A percentile compares a stretch with the other conserved stretches of the same genome.
phyloP scores from a whole-genome alignment of 2,113 vertebrate genomes.

The Tichodroma muraria region DNA sequence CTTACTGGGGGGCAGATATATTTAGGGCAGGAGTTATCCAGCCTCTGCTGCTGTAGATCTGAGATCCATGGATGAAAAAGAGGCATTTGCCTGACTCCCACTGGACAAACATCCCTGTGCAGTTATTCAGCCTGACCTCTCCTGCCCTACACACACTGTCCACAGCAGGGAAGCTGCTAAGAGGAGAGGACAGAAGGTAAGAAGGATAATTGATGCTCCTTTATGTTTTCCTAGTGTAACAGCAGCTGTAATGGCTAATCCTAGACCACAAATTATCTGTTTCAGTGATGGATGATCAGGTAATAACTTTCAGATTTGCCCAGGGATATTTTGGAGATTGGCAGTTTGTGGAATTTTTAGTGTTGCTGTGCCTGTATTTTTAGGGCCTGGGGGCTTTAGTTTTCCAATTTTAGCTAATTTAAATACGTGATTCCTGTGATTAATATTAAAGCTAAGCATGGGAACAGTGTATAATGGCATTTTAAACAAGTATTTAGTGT shows the following conservation, averaged over 20 bases:
- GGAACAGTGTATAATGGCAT: background rate
- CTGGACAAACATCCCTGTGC: background rate
- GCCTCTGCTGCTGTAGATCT: background rate
- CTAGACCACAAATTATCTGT: background rate
- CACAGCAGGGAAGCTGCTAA: background rate
- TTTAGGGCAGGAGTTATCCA: background rate
- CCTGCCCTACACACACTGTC: background rate
- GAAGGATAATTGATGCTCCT: background rate
- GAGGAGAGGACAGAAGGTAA: background rate
- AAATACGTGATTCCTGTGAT: background rate
- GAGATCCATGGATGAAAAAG: background rate
- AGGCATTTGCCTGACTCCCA: background rate
- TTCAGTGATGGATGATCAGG: background rate
- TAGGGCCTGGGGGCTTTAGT: background rate
- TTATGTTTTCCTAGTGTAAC: background rate
- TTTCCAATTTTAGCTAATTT: conserved; percentile 5
- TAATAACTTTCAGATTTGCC: background rate
- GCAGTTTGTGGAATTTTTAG: background rate
- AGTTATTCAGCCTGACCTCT: background rate
- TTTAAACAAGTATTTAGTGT: background rate
- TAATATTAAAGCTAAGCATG: background rate
- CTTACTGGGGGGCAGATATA: background rate
- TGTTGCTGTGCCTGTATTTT: background rate
- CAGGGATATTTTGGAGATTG: background rate
- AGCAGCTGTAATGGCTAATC: background rate